phyloP scores from a whole-genome alignment of 2,888 invertebrate species.

The Tachina fera region DNA sequence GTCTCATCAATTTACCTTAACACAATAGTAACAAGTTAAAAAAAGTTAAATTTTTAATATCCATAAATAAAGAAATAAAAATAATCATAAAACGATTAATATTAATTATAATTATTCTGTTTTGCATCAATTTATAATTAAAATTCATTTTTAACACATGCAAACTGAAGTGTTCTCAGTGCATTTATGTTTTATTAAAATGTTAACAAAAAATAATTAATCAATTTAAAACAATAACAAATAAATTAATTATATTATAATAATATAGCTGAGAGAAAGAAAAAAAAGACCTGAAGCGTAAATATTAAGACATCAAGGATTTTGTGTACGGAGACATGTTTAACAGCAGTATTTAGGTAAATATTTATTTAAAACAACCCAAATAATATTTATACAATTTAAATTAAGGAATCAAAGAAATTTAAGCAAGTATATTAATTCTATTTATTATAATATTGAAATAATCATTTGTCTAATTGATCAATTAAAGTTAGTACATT shows the following conservation, averaged over 20 bases:
- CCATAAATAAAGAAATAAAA: slow-evolving; percentile 12
- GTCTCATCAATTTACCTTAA: slow-evolving; percentile 32
- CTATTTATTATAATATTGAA: background rate
- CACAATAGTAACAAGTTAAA: background rate
- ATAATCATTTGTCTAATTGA: background rate
- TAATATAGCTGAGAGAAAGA: background rate
- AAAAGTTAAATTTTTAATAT: slow-evolving; percentile 32
- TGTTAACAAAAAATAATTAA: slow-evolving; percentile 21
- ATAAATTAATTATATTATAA: slow-evolving; percentile 15
- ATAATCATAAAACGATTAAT: slow-evolving; percentile 35
- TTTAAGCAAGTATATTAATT: background rate
- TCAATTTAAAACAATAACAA: slow-evolving; percentile 12
- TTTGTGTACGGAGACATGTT: slow-evolving; percentile 80
- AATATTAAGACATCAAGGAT: slow-evolving; percentile 68
- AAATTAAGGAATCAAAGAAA: too few species aligned
- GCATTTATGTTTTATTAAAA: slow-evolving; percentile 7
- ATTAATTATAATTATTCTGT: slow-evolving; percentile 42
- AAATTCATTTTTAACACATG: slow-evolving; percentile 19
- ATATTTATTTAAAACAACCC: slow-evolving; percentile 63
- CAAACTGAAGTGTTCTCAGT: slow-evolving; percentile 21
- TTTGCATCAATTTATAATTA: slow-evolving; percentile 47
- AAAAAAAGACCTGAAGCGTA: slow-evolving; percentile 45
- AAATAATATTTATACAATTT: background rate
- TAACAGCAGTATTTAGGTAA: slow-evolving; percentile 79
- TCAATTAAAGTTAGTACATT: too few species aligned